Percentiles rank a stretch among this genome's conserved stretches.
Conservation (phyloP, 2,797 vertebrate genomes). For the Sebastes steindachneri region DNA sequence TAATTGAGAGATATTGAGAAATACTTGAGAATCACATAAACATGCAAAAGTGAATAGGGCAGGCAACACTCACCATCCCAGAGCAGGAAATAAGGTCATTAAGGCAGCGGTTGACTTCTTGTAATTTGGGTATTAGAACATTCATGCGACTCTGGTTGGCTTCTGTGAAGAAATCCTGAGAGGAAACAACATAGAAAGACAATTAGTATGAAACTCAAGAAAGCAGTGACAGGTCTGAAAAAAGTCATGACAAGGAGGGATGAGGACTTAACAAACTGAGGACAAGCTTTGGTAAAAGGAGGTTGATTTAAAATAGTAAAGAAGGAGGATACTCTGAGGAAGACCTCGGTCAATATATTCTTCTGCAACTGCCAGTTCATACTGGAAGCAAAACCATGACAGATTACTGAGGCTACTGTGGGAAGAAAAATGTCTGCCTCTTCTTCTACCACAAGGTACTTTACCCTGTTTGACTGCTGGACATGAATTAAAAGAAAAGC, state of each 20-base stretch:
- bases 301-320: background rate
- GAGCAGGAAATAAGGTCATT: constrained; percentile 88
- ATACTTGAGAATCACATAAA: background rate
- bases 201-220: background rate
- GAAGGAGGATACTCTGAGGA: background rate
- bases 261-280: background rate
- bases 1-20: background rate
- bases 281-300: background rate
- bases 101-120: constrained; percentile 92
- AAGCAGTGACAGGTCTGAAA: background rate
- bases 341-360: background rate
- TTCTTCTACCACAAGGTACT: background rate
- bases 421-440: background rate
- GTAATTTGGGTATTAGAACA: constrained; percentile 88
- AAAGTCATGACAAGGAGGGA: background rate
- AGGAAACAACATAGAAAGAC: background rate
- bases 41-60: background rate
- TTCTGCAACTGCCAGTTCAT: background rate
- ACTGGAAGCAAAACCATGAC: background rate
- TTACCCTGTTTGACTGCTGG: background rate
- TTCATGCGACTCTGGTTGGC: constrained; percentile 82
- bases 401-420: background rate
- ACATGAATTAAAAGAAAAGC: background rate
- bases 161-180: constrained; percentile 86
- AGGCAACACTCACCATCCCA: constrained; percentile 81